Percentiles rank a stretch among this genome's conserved stretches.
Evolutionary conservation across 2,888 invertebrate species (phyloP).

Genomic region (Chirona hameri): DNA sequence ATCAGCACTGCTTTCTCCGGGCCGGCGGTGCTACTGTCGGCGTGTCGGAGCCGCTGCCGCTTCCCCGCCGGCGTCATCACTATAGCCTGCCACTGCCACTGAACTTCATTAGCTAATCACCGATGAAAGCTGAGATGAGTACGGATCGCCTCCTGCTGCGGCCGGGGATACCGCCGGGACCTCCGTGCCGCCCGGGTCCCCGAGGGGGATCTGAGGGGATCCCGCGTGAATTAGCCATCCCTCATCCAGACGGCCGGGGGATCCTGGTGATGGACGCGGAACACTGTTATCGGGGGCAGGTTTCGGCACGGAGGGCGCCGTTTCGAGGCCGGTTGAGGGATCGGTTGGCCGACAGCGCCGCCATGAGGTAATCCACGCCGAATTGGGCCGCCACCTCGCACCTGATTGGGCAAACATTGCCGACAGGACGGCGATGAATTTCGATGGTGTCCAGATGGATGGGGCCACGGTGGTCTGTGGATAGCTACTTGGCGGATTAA

Average conservation of each 20-base stretch:
- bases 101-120: neutral
- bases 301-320: no score
- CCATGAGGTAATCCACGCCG: no score
- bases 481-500: neutral
- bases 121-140: neutral
- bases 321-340: no score
- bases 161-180: neutral
- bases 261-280: no score
- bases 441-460: neutral
- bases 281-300: no score
- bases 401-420: neutral
- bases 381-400: neutral
- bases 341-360: no score
- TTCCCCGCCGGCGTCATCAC: neutral
- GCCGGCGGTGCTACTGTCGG: neutral
- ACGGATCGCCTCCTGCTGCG: neutral
- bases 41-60: neutral
- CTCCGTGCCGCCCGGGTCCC: neutral
- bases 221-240: no score
- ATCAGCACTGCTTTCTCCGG: neutral
- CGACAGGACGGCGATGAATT: neutral
- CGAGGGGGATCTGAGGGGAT: no score
- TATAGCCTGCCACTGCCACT: no score
- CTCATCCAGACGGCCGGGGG: no score
- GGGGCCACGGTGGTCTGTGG: neutral